Conservation (phyloP, 2,888 invertebrate species). For the Heliconius charithonia region DNA sequence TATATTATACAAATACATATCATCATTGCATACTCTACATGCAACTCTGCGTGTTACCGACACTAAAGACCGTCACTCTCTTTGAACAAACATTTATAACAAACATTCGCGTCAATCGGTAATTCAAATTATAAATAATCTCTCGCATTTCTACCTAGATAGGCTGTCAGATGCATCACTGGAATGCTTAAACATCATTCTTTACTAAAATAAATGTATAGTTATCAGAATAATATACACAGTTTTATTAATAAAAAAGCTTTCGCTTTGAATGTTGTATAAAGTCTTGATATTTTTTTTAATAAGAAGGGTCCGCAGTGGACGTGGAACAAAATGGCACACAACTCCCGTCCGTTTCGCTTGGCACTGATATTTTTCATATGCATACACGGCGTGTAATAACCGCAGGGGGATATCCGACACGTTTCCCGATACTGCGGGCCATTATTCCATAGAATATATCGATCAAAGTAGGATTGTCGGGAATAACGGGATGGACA, state of each 20-base stretch:
- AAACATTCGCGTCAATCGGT: conserved; percentile 8
- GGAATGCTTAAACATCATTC: not conserved
- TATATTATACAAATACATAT: not conserved
- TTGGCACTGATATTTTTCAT: conserved; percentile 43
- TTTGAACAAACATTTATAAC: conserved; percentile 16
- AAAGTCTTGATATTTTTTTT: conserved; percentile 10
- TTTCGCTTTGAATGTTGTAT: not conserved
- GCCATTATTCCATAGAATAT: conserved; percentile 8
- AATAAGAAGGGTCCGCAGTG: conserved; percentile 71
- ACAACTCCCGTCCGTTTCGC: conserved; percentile 52
- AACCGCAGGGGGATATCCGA: conserved; percentile 34
- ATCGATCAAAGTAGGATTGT: not conserved
- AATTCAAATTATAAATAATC: conserved; percentile 17
- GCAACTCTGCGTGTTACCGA: not conserved
- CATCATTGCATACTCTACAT: not conserved
- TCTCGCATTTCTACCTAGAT: conserved; percentile 6
- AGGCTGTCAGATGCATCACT: not conserved
- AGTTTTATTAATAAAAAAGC: not conserved
- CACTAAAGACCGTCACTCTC: conserved; percentile 1
- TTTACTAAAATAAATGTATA: not conserved
- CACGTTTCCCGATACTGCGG: conserved; percentile 32
- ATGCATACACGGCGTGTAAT: conserved; percentile 30
- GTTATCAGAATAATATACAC: not conserved
- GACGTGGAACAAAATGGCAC: conserved; percentile 71
- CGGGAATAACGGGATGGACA: not conserved